Base-by-base conservation (phyloP, 2,113 vertebrate species). In the Leucosticte australis region DNA sequence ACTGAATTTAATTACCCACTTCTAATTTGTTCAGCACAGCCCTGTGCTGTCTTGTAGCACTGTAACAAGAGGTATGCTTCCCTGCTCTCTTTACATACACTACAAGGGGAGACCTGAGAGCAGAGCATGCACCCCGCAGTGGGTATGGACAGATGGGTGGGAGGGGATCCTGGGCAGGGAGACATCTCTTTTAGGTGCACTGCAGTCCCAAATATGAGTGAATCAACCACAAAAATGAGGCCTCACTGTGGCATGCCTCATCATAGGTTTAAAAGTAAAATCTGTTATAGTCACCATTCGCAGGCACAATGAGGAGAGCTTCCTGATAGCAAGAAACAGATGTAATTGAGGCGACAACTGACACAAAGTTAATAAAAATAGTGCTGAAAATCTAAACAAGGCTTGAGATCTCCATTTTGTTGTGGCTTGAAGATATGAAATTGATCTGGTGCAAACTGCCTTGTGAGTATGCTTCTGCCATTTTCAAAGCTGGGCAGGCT, bases 201-300 rank as follows among this genome's bases (percentile, higher is more conserved):
- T 7, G 17, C 21, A 68, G 31, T 64, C 35, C 62, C 75, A 68
- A 52, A 35, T 31, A 26, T 39, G 12, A 82, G 33, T 0, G 1
- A 3, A 15, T 67, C 65, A 79, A 10, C 28, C 35, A 60, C 57
- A 64, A 39, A 86, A 87, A n/a, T 39, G 52, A 92, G 22, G 26
- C 5, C 21, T 0, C 0, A 30, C 33, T 55, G 8, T 3, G 1
- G 63, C 0, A 0, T 41, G 68, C 47, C 56, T 71, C 6, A 2
- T 56, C 7, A 7, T 6, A 4, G 8, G 10, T 73, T 93, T 94
- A 42, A 47, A 68, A 41, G 62, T 59, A 80, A 75, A 65, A 86
- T 41, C 50, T 92, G 16, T 60, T 52, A 68, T 21, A 23, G 15
- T 44, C 62, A 46, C 37, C 50, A 14, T 46, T 55, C 41, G 49